phyloP scores from a whole-genome alignment of 2,888 invertebrate genomes.

The Troilus luridus region DNA sequence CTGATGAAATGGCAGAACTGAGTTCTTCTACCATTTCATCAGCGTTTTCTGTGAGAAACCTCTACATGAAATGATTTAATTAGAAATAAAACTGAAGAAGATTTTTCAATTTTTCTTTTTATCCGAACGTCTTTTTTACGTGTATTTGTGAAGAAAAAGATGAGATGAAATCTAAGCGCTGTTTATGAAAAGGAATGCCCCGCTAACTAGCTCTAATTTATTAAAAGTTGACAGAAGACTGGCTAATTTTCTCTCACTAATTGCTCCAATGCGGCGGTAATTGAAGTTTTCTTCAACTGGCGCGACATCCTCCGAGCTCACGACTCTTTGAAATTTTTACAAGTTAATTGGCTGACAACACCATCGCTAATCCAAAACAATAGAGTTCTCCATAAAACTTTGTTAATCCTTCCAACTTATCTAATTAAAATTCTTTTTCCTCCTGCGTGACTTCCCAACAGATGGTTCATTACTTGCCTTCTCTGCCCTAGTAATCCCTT shows the following conservation, averaged over 20 bases:
- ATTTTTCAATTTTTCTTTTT: no score
- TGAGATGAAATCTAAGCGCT: not conserved
- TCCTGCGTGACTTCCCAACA: not conserved
- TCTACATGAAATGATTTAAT: no score
- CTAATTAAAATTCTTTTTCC: conserved; percentile 16
- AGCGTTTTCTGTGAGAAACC: no score
- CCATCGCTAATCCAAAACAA: not conserved
- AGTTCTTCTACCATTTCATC: no score
- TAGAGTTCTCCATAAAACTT: not conserved
- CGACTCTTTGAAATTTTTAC: not conserved
- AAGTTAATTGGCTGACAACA: conserved; percentile 24
- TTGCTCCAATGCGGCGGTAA: conserved; percentile 19
- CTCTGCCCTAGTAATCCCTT: not conserved
- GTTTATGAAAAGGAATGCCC: not conserved
- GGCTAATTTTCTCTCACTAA: not conserved
- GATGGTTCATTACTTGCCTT: not conserved
- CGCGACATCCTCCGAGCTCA: not conserved
- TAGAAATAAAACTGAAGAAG: no score
- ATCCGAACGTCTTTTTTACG: no score
- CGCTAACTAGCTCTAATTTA: not conserved
- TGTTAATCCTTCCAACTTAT: conserved; percentile 18
- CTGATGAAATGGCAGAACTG: no score
- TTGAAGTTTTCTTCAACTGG: not conserved
- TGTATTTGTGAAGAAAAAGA: no score
- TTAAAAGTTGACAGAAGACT: not conserved